Percentiles rank a stretch among this genome's conserved stretches.
phyloP scores from a whole-genome alignment of 2,888 invertebrate genomes.

The Zelleria hepariella region DNA sequence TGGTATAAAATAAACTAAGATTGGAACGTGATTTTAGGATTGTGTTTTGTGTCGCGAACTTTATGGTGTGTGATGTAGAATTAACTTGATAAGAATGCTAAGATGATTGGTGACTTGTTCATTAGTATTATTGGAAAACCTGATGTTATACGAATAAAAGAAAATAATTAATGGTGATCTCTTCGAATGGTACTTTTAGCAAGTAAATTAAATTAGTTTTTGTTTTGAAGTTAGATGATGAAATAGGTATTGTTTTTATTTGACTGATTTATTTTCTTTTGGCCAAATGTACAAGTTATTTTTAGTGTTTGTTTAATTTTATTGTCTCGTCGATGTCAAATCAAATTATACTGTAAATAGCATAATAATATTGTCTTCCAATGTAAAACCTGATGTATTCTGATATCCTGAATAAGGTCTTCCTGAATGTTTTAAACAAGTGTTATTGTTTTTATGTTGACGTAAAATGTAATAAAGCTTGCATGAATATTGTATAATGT shows the following conservation, averaged over 20 bases:
- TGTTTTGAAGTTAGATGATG: neutral
- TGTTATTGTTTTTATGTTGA: conserved; percentile 6
- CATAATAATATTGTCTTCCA: conserved; percentile 5
- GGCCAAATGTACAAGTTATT: conserved; percentile 3
- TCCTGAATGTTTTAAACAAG: neutral
- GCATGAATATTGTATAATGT: neutral
- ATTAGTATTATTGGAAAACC: conserved; percentile 24
- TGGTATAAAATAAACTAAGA: too few species aligned
- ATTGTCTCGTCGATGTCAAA: neutral
- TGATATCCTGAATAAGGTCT: neutral
- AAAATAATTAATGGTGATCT: conserved; percentile 32
- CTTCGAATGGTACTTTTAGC: conserved; percentile 35
- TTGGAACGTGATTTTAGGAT: too few species aligned
- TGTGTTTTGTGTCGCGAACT: too few species aligned
- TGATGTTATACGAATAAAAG: conserved; percentile 8
- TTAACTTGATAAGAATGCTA: neutral
- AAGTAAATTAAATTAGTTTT: conserved; percentile 6
- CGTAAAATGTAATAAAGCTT: neutral
- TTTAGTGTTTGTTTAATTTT: neutral
- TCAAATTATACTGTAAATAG: conserved; percentile 5
- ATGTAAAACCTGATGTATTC: neutral
- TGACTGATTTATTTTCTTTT: conserved; percentile 9
- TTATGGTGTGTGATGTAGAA: neutral
- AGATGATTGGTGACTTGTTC: conserved; percentile 11
- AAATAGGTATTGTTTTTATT: neutral